A percentile compares a stretch with the other conserved stretches of the same genome.
These are phyloP conservation scores for Heloderma charlesbogerti DNA, from an alignment of 2,113 vertebrate genomes.

Conservation along the genomic window DNA sequence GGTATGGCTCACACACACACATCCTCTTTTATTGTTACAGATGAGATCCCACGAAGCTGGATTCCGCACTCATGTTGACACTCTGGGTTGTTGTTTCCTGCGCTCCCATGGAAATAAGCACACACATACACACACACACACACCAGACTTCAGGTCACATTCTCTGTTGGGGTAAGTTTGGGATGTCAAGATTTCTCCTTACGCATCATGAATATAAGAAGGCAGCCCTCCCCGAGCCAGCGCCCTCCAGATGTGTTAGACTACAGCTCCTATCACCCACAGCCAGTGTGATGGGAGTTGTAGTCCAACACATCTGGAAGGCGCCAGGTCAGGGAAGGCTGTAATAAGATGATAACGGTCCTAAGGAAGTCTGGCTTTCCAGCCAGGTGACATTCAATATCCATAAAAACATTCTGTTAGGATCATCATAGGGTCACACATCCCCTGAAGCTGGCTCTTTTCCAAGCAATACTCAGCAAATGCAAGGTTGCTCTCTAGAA, in stretches of 20 bases:
- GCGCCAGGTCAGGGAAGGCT: too few species aligned
- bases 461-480: neutral
- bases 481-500: neutral
- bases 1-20: too few species aligned
- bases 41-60: neutral
- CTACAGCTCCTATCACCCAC: too few species aligned
- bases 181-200: neutral
- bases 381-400: slow-evolving; percentile 2
- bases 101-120: neutral
- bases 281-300: too few species aligned
- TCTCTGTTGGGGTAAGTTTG: neutral
- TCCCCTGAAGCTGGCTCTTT: neutral
- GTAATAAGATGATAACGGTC: neutral
- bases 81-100: neutral
- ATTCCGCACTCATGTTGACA: neutral
- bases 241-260: too few species aligned
- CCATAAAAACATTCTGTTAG: neutral
- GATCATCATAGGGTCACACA: neutral
- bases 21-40: too few species aligned
- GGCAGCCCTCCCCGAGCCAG: too few species aligned
- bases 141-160: neutral
- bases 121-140: neutral
- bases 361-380: slow-evolving; percentile 2
- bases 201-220: neutral
- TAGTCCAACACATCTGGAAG: too few species aligned